Conservation (phyloP, 2,888 invertebrate species). For the Esperia sulphurella region DNA sequence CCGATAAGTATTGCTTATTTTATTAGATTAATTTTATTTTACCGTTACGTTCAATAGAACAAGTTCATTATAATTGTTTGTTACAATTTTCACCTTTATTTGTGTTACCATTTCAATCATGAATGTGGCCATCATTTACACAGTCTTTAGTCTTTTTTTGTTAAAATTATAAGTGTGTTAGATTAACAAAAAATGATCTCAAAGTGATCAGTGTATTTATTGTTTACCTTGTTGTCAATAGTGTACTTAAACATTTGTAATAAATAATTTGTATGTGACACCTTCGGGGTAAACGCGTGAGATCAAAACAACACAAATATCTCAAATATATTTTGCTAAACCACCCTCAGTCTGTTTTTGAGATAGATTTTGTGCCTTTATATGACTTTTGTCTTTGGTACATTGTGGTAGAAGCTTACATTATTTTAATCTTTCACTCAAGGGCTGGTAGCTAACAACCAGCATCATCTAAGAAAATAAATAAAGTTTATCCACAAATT, state of each 20-base stretch:
- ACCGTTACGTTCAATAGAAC: slow-evolving; percentile 34
- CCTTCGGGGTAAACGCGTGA: not conserved
- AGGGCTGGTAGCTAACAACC: too few species aligned
- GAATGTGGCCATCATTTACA: slow-evolving; percentile 64
- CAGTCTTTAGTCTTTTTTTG: slow-evolving; percentile 45
- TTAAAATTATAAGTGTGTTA: slow-evolving; percentile 64
- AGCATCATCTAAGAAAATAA: too few species aligned
- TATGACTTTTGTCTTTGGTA: too few species aligned
- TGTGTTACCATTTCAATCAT: slow-evolving; percentile 62
- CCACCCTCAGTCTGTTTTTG: not conserved
- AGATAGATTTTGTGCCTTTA: not conserved
- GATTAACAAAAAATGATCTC: slow-evolving; percentile 70
- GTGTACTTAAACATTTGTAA: slow-evolving; percentile 62
- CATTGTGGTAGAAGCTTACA: too few species aligned
- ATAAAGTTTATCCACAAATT: too few species aligned
- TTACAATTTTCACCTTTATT: slow-evolving; percentile 48
- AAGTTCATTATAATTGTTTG: slow-evolving; percentile 32
- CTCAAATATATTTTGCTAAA: not conserved
- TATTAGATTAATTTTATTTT: slow-evolving; percentile 26
- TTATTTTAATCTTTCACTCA: too few species aligned
- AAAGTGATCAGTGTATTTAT: slow-evolving; percentile 77
- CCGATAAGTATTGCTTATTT: slow-evolving; percentile 28
- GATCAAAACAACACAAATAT: not conserved
- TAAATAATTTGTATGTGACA: slow-evolving; percentile 10
- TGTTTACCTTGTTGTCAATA: slow-evolving; percentile 69